These are phyloP conservation scores for Lonchura striata DNA, from an alignment of 2,113 vertebrate genomes.

Conservation along the genomic window DNA sequence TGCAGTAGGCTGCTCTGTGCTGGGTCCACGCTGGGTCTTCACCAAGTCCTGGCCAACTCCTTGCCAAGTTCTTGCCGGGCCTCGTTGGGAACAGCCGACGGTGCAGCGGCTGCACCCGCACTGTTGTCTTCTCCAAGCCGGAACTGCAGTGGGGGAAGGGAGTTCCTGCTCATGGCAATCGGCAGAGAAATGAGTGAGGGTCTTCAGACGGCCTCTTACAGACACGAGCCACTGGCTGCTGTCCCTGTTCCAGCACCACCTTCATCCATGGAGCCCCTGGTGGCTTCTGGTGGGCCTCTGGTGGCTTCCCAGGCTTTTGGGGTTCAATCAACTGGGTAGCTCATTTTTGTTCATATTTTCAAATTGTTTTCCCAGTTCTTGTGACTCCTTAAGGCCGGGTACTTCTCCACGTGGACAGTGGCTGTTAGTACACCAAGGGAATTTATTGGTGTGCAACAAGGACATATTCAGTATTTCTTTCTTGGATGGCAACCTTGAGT, in stretches of 20 bases:
- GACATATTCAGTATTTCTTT: not conserved
- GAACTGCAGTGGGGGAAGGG: no score
- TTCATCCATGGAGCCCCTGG: not conserved
- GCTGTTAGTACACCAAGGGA: not conserved
- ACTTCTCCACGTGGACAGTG: rapidly evolving
- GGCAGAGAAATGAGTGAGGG: no score
- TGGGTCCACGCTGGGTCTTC: no score
- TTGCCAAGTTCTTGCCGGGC: no score
- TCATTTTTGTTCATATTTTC: not conserved
- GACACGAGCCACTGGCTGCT: rapidly evolving
- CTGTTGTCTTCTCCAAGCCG: no score
- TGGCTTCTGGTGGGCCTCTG: not conserved
- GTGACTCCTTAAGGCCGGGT: not conserved
- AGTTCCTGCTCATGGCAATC: no score
- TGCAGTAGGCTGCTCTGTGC: no score
- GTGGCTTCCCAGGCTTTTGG: rapidly evolving
- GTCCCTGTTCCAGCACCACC: rapidly evolving
- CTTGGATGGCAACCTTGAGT: not conserved
- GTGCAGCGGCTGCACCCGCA: no score
- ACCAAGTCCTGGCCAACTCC: no score
- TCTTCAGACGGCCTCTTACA: no score
- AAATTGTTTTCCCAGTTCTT: not conserved
- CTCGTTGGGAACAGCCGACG: no score
- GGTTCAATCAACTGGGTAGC: rapidly evolving
- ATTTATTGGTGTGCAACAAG: not conserved